Percentiles rank a stretch among this genome's conserved stretches.
Evolutionary conservation across 37 sponge, comb jelly and placozoan genomes (phyloP).

Genomic region (Cliona cf. orientalis): DNA sequence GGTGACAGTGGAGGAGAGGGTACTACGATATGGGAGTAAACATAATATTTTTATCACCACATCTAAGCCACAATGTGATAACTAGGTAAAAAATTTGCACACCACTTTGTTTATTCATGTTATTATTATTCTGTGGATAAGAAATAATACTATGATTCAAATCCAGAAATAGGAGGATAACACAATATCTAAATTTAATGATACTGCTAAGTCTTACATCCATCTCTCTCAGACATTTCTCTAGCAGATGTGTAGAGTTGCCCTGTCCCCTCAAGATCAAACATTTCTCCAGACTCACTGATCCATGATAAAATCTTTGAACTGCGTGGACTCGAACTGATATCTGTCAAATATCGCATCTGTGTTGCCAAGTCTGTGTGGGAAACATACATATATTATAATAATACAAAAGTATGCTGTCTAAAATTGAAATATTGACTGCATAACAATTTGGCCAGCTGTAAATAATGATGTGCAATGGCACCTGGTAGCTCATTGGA

Average conservation of each 20-base stretch:
- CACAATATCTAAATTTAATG: not conserved
- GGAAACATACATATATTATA: not conserved
- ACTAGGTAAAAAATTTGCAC: too few species aligned
- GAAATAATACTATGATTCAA: too few species aligned
- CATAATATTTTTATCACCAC: too few species aligned
- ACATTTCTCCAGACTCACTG: slow-evolving; percentile 49
- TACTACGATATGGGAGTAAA: too few species aligned
- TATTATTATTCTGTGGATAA: too few species aligned
- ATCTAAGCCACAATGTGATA: too few species aligned
- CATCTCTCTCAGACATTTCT: not conserved
- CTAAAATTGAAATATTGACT: too few species aligned
- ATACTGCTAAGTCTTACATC: not conserved
- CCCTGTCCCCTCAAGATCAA: slow-evolving; percentile 32
- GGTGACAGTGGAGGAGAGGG: slow-evolving; percentile 31
- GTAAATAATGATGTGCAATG: not conserved
- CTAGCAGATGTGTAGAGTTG: not conserved
- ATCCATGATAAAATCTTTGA: slow-evolving; percentile 57
- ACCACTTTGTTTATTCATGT: too few species aligned
- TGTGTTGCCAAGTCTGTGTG: slow-evolving; percentile 36
- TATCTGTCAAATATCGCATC: slow-evolving; percentile 28
- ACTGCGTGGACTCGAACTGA: not conserved
- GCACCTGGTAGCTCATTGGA: slow-evolving; percentile 9
- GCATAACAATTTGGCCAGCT: not conserved
- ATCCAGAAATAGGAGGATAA: not conserved
- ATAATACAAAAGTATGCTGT: too few species aligned